Percentiles rank a stretch among this genome's conserved stretches.
These are phyloP conservation scores for Cryptoblepharus egeriae DNA, from an alignment of 2,797 vertebrate species.

Conservation along the genomic window DNA sequence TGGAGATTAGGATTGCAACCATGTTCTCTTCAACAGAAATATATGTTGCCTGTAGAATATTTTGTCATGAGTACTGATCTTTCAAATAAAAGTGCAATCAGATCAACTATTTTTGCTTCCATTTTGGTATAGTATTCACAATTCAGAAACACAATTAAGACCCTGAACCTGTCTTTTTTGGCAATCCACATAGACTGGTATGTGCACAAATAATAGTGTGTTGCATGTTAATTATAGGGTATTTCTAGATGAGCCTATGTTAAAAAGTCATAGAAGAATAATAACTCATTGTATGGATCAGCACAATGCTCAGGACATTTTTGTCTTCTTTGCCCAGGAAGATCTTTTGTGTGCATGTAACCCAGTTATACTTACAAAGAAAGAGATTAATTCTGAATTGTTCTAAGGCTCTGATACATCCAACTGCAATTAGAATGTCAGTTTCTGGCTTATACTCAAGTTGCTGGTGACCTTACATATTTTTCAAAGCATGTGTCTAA, in stretches of 20 bases:
- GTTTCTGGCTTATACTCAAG: not conserved
- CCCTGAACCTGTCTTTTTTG: not conserved
- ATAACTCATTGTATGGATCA: not conserved
- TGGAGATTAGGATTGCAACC: no score
- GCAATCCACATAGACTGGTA: not conserved
- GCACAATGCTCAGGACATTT: not conserved
- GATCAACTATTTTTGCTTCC: not conserved
- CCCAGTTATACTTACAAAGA: not conserved
- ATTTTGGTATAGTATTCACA: not conserved
- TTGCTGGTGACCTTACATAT: not conserved
- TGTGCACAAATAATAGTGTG: not conserved
- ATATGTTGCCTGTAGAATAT: not conserved
- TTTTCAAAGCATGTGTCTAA: not conserved
- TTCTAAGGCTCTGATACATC: not conserved
- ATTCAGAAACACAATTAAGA: not conserved
- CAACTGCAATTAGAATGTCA: not conserved
- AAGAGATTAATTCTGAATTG: constrained; percentile 10
- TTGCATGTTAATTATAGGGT: constrained; percentile 9
- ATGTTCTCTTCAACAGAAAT: not conserved
- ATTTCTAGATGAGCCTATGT: not conserved
- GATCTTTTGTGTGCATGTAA: not conserved
- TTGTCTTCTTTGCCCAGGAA: not conserved
- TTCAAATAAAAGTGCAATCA: not conserved
- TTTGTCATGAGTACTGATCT: constrained; percentile 8
- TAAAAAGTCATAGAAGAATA: not conserved